Evolutionary conservation across 1,140 invertebrate genomes (phyloP), one percentile per base, ranked within the genome.

Genomic region (Drosophila lini): DNA sequence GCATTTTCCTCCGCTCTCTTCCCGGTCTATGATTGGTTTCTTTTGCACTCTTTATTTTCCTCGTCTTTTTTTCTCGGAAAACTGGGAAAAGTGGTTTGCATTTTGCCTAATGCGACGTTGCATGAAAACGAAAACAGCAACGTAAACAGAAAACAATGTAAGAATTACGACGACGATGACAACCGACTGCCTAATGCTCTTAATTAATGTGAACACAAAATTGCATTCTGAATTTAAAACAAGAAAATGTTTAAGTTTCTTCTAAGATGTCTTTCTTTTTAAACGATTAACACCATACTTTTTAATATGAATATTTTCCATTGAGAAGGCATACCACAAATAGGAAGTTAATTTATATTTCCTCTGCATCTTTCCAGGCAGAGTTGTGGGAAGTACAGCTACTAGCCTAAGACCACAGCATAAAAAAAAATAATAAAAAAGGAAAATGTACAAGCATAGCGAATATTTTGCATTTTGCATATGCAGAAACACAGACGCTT

Each of bases 31-130:
- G 62, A 47, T 47, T 47, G 50, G 36, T 59, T 58, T 41, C 15
- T 15, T 42, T 64, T 36, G 31, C 58, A 45, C 36, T 42, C 6
- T 47, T 70, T 71, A 65, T 47, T 70, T 48, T 5, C 16, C 22
- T 9, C 5, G 19, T 15, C 38, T 22, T 57, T 38, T 34, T 36
- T 32, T 3, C 5, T 48, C 11, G 25, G 19, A 16, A 25, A 47
- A 47, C 41, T 70, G 68, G 36, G n/a, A 59, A 76, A 76, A 68
- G 73, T 76, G 74, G 74, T 76, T 60, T 73, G 69, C 53, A 73
- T 73, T 78, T 78, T 77, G 63, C 74, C 74, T 78, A 70, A 78
- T 78, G 75, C 75, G 75, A 78, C 74, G 64, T 78, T 77, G 64
- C 75, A 78, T 77, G 63, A 78, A 77, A 77, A 77, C 44, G 75